phyloP scores from a whole-genome alignment of 2,888 invertebrate species.

The Cheilosia pagana region DNA sequence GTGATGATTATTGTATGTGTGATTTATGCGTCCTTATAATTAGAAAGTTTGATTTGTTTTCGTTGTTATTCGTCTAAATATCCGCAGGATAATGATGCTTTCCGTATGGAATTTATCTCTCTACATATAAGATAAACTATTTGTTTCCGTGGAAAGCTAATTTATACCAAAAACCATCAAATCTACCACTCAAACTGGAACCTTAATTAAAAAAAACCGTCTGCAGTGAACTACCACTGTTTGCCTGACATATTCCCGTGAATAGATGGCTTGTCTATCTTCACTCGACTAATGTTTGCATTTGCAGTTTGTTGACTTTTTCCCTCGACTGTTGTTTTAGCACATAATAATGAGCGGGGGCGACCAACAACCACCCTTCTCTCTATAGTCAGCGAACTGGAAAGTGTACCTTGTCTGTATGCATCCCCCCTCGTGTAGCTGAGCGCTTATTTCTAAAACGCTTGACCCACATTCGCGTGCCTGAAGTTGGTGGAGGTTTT shows the following conservation, averaged over 20 bases:
- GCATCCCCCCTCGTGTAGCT: slow-evolving; percentile 1
- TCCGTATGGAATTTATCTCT: not conserved
- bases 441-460: slow-evolving; percentile 60
- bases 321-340: slow-evolving; percentile 48
- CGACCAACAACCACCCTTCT: slow-evolving; percentile 41
- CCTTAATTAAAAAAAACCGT: slow-evolving; percentile 30
- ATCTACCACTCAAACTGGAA: slow-evolving; percentile 29
- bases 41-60: slow-evolving; percentile 9
- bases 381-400: slow-evolving; percentile 65
- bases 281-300: slow-evolving; percentile 46
- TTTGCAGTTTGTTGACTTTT: slow-evolving; percentile 66
- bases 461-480: slow-evolving; percentile 66
- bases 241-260: not conserved
- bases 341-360: slow-evolving; percentile 34
- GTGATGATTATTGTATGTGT: slow-evolving; percentile 34
- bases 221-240: slow-evolving; percentile 14
- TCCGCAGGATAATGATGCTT: slow-evolving; percentile 18
- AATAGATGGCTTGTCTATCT: slow-evolving; percentile 11
- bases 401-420: slow-evolving; percentile 54
- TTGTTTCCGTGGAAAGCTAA: slow-evolving; percentile 22
- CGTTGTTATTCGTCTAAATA: slow-evolving; percentile 5
- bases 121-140: not conserved
- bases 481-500: slow-evolving; percentile 40
- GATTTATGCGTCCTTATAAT: slow-evolving; percentile 51
- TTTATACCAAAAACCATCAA: slow-evolving; percentile 4